Evolutionary conservation across 2,113 vertebrate species (phyloP).

Genomic region (Anhinga rufa): DNA sequence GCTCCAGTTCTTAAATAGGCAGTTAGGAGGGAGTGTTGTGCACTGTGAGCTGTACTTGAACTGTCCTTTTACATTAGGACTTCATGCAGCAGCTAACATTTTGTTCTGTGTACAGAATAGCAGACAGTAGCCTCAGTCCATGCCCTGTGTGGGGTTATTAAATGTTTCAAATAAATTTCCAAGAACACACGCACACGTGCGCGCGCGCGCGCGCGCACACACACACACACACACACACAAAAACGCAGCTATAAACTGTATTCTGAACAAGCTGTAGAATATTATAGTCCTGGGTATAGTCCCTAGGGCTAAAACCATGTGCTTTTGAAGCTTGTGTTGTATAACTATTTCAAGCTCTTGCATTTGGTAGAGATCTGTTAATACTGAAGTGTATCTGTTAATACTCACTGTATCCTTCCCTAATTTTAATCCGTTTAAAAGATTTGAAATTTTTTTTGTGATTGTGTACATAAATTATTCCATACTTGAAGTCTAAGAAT

Average conservation of each 20-base stretch:
- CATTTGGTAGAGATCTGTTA: background rate
- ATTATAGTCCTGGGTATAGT: background rate
- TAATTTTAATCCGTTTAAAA: slow-evolving; percentile 2
- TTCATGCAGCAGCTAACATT: background rate
- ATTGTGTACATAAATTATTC: background rate
- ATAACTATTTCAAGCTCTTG: background rate
- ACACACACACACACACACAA: too few species aligned
- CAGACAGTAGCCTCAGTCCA: background rate
- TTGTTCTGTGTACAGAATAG: background rate
- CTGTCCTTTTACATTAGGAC: background rate
- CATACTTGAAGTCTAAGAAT: background rate
- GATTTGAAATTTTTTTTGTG: background rate
- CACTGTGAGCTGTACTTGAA: background rate
- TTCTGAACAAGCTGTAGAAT: background rate
- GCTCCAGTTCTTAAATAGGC: background rate
- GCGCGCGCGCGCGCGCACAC: too few species aligned
- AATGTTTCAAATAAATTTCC: background rate
- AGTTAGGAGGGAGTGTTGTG: background rate
- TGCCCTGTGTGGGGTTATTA: background rate
- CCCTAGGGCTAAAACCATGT: background rate
- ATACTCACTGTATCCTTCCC: background rate
- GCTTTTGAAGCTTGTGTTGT: slow-evolving; percentile 1
- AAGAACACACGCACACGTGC: background rate
- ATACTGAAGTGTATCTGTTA: background rate
- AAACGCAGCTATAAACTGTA: background rate